Conservation (phyloP, 2,797 vertebrate species). For the Emys orbicularis region DNA sequence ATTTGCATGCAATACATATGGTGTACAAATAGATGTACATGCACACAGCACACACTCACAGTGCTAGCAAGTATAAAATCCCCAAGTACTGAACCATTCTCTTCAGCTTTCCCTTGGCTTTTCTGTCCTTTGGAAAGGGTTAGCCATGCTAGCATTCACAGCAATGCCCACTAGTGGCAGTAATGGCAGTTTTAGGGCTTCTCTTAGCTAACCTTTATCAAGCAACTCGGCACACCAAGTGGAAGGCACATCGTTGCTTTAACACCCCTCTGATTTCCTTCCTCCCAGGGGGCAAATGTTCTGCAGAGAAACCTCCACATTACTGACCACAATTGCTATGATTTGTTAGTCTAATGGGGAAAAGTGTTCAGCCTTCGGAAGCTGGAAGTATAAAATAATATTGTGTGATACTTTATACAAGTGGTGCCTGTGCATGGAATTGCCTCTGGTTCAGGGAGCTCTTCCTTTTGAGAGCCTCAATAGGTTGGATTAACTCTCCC, state of each 20-base stretch:
- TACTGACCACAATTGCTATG: conserved; percentile 77
- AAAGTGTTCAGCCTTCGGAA: conserved; percentile 67
- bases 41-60: not conserved
- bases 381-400: conserved; percentile 74
- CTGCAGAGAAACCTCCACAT: conserved; percentile 70
- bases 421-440: conserved; percentile 54
- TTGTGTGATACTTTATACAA: conserved; percentile 66
- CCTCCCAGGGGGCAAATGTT: conserved; percentile 71
- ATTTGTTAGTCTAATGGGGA: conserved; percentile 80
- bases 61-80: not conserved
- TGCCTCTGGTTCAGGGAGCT: conserved; percentile 53
- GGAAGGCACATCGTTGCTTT: conserved; percentile 70
- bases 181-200: conserved; percentile 53
- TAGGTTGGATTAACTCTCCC: conserved; percentile 68
- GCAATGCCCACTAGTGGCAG: conserved; percentile 51
- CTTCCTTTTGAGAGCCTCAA: conserved; percentile 58
- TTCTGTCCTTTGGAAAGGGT: not conserved
- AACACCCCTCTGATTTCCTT: conserved; percentile 78
- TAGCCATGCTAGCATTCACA: not conserved
- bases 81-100: not conserved
- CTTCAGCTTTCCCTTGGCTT: not conserved
- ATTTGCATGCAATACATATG: accelerated
- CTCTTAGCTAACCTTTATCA: conserved; percentile 61
- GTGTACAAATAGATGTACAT: not conserved
- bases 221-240: not conserved